Evolutionary conservation across 2,888 invertebrate genomes (phyloP), one percentile per base, ranked within the genome.

Genomic region (Leistus spinibarbis): DNA sequence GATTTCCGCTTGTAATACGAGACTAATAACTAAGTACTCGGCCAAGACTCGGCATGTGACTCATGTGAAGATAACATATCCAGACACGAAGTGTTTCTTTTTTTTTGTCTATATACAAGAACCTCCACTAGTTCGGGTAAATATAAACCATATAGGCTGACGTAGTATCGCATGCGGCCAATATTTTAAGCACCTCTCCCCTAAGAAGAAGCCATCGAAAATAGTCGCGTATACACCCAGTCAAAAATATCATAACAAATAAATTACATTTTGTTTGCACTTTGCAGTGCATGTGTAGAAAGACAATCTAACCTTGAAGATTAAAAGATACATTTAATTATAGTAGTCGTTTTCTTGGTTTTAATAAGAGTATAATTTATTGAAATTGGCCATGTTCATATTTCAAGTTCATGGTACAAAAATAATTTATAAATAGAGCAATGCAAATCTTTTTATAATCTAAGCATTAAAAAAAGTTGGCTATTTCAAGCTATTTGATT

Each of bases 101-200:
- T 20, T 56, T 19, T 60, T 60, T 20, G 17, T 16, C 19, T 60
- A 60, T 9, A 22, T 56, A 19, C 19, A 60, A 60, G 60, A 60
- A 19, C 20, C 60, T 60, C 60, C 60, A 19, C 17, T 19, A 16
- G 20, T 20, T 20, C 60, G 60, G 13, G 60, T 60, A 60, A 60
- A 60, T 60, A 16, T 60, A 60, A 60, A 60, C 60, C n/a, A n/a
- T n/a, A n/a, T n/a, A 10, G 3, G 60, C 20, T 3, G 60, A 13
- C 60, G 60, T 20, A 3, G 5, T 17, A 1, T 20, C 60, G 17
- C 22, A 19, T 60, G 60, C 4, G 17, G 69, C 60, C 69, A 60
- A 70, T 70, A 70, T 70, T 70, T 70, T 60, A 69, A 70, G 69
- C 62, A 60, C 20, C 60, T 17, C 68, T 68, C 69, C 69, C 69